Percentiles rank a stretch among this genome's conserved stretches.
Conservation (phyloP, 2,888 invertebrate species). For the Ecdyonurus torrentis region DNA sequence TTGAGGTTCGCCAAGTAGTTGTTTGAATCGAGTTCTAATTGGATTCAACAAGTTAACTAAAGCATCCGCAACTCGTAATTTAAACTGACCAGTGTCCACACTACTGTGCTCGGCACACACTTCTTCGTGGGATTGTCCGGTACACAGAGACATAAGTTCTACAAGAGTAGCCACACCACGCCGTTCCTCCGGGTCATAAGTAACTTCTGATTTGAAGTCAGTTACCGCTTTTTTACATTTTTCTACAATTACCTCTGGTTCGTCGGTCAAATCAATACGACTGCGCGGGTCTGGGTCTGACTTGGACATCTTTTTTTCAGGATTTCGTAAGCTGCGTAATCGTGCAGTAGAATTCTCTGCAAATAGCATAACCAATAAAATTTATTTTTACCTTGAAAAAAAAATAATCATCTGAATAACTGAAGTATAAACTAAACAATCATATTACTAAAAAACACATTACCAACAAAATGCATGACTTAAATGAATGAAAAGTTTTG, state of each 20-base stretch:
- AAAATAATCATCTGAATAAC: background rate
- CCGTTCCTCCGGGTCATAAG: slow-evolving; percentile 57
- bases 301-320: slow-evolving; percentile 94
- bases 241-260: slow-evolving; percentile 43
- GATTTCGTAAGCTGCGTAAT: slow-evolving; percentile 71
- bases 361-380: slow-evolving; percentile 12
- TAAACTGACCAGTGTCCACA: slow-evolving; percentile 61
- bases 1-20: slow-evolving; percentile 38
- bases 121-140: slow-evolving; percentile 44
- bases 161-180: slow-evolving; percentile 86
- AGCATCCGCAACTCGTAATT: slow-evolving; percentile 52
- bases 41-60: slow-evolving; percentile 51
- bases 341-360: slow-evolving; percentile 39
- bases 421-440: slow-evolving; percentile 7
- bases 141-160: slow-evolving; percentile 58
- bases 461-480: too few relatives aligned
- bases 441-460: slow-evolving; percentile 1
- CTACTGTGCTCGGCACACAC: slow-evolving; percentile 46
- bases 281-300: slow-evolving; percentile 66
- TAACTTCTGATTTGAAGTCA: slow-evolving; percentile 69
- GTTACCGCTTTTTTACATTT: slow-evolving; percentile 82
- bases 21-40: slow-evolving; percentile 40
- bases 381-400: background rate
- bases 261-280: slow-evolving; percentile 63
- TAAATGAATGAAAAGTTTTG: too few relatives aligned